Base-by-base conservation (phyloP, 2,888 invertebrate genomes). In the Cataglyphis rosenhaueri region DNA sequence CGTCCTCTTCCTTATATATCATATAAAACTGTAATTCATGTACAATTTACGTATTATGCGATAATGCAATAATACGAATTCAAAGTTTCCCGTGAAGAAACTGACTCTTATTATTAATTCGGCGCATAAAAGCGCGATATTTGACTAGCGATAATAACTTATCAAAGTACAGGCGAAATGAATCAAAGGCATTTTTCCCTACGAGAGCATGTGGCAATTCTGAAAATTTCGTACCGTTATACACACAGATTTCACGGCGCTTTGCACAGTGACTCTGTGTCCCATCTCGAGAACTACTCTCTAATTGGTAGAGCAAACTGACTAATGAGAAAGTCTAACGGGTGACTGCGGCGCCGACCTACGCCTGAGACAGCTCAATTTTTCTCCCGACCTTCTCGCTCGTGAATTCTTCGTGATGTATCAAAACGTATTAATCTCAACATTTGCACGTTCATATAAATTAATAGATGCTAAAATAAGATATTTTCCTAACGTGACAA, bases 281-380 rank as follows among this genome's bases (percentile, higher is more conserved):
- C 86, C 87, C 85, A 85, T 88, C 86, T 86, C 84, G 83, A 82
- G 89, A 85, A 86, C 84, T 73, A 86, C 81, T 68, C 84, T 79
- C 91, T 90, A 91, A 90, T 89, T 88, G 87, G 18, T 57, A 73
- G n/a, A 35, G 85, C 83, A 90, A 91, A 87, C 91, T 65, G 29
- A 59, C 83, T 85, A 81, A 91, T 86, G 91, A 85, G 86, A 90
- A 86, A 86, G 82, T 81, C 85, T 75, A 89, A 90, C 89, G 74
- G 66, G 21, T 57, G 76, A 84, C 78, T 76, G 83, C 84, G 86
- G 75, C 88, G 76, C 57, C 82, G 71, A 62, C 29, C 76, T 41
- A 82, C 71, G 82, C 82, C 57, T 75, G 75, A 71, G 83, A 73
- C 83, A 75, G 74, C 75, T 84, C 75, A 66, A 87, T 85, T 73